Conservation (phyloP, 2,797 vertebrate genomes). For the Cirrhinus molitorella region DNA sequence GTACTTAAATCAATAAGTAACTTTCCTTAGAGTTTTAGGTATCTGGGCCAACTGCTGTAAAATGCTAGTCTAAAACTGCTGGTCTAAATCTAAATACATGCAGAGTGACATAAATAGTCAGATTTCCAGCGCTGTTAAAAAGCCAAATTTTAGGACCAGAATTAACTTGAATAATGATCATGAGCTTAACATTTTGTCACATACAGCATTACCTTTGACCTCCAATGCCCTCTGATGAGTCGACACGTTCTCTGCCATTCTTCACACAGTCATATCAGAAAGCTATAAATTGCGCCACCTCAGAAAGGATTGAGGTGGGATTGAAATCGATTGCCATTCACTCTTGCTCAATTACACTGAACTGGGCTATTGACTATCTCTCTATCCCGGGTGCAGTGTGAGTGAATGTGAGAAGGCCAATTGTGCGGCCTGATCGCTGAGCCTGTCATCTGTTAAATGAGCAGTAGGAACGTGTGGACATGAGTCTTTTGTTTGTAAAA, state of each 20-base stretch:
- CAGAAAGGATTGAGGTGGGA: slow-evolving; percentile 44
- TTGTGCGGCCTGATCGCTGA: slow-evolving; percentile 46
- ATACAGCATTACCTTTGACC: slow-evolving; percentile 8
- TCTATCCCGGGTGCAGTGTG: slow-evolving; percentile 33
- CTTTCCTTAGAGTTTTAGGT: neutral
- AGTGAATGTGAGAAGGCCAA: slow-evolving; percentile 37
- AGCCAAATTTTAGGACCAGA: neutral
- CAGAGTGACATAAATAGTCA: neutral
- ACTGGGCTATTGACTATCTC: slow-evolving; percentile 54
- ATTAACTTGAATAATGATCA: neutral
- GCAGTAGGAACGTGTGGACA: slow-evolving; percentile 19
- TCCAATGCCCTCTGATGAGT: slow-evolving; percentile 7
- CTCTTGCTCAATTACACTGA: slow-evolving; percentile 58
- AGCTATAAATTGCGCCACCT: slow-evolving; percentile 20
- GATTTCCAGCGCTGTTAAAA: neutral
- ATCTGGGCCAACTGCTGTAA: neutral
- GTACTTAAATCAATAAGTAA: neutral
- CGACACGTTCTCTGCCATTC: neutral
- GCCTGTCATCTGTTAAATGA: slow-evolving; percentile 52
- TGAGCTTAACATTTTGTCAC: neutral
- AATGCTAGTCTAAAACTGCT: neutral
- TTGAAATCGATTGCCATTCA: slow-evolving; percentile 64
- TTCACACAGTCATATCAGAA: slow-evolving; percentile 40
- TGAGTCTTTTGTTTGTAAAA: neutral
- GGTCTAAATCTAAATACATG: neutral